Conservation (phyloP, 2,113 vertebrate genomes). For the Mastomys coucha region DNA sequence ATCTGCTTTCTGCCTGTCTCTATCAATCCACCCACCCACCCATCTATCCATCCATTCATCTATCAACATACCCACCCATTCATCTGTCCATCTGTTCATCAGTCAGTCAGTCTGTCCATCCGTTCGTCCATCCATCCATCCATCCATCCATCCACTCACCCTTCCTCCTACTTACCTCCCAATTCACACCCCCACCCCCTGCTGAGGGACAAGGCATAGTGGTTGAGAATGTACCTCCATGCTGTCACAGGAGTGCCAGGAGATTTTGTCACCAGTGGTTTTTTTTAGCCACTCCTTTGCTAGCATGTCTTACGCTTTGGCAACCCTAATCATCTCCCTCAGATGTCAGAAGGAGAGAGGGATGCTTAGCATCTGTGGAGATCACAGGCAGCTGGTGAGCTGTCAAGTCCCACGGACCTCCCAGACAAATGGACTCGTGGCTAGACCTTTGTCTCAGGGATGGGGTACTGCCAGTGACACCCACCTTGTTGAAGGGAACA, state of each 20-base stretch:
- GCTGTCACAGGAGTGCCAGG: not conserved
- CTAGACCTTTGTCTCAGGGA: not conserved
- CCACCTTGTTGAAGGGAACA: not conserved
- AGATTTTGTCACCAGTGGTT: not conserved
- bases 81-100: not conserved
- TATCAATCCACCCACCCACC: not conserved
- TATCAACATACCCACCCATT: not conserved
- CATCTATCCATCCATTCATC: not conserved
- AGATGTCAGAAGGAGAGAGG: not conserved
- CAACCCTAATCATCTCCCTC: not conserved
- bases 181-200: not conserved
- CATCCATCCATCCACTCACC: accelerated
- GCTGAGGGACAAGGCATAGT: not conserved
- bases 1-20: too few relatives aligned
- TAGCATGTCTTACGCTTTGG: not conserved
- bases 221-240: not conserved
- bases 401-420: not conserved
- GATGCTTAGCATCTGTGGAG: not conserved
- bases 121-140: too few relatives aligned
- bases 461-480: accelerated
- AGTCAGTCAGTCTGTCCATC: too few relatives aligned
- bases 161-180: too few relatives aligned
- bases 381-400: not conserved
- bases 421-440: not conserved
- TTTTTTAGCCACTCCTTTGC: not conserved